phyloP scores from a whole-genome alignment of 2,113 vertebrate species.

The Sapajus apella region DNA sequence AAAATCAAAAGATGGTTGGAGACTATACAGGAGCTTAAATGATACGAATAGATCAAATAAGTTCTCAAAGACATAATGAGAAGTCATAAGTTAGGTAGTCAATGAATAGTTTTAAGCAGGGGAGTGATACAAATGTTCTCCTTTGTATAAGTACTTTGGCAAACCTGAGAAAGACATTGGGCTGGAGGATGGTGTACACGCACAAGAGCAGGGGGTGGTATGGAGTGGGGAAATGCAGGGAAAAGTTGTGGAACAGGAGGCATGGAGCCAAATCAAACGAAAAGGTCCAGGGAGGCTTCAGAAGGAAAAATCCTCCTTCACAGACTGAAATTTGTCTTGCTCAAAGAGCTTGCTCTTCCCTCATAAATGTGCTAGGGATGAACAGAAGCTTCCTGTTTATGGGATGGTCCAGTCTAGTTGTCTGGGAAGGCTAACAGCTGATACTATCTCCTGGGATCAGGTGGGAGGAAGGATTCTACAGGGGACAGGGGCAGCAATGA shows the following conservation, averaged over 20 bases:
- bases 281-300: background rate
- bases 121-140: background rate
- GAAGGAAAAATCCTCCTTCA: constrained; percentile 3
- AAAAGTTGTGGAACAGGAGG: constrained; percentile 4
- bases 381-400: constrained; percentile 50
- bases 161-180: background rate
- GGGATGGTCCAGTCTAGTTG: background rate
- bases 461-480: background rate
- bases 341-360: constrained; percentile 10
- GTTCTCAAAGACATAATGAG: constrained; percentile 1
- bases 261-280: background rate
- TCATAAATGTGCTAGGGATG: background rate
- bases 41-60: background rate
- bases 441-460: background rate
- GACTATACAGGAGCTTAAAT: background rate
- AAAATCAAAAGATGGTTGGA: background rate
- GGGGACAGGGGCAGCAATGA: background rate
- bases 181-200: background rate
- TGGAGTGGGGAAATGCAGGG: background rate
- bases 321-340: constrained; percentile 3
- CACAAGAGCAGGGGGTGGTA: too few species aligned
- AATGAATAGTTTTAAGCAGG: constrained; percentile 29
- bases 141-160: constrained; percentile 22
- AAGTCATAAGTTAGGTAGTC: background rate
- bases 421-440: constrained; percentile 16